Base-by-base conservation (phyloP, 2,113 vertebrate species). In the Chascanopsetta lugubris region DNA sequence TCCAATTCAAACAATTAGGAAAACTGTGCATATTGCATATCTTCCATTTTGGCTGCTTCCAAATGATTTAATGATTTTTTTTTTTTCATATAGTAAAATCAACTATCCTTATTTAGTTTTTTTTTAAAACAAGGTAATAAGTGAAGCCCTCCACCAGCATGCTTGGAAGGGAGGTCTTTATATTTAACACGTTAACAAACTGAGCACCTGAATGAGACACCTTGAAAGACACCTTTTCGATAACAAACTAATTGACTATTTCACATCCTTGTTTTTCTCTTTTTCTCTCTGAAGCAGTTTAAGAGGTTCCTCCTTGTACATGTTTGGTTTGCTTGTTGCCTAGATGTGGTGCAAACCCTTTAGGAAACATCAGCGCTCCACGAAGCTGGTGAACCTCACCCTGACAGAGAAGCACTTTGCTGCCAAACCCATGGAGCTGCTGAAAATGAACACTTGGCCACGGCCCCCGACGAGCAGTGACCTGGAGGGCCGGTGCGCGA, bases 321-420 rank as follows among this genome's bases (percentile, higher is more conserved):
- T 17, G 15, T 30, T 11, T 2, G 11, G n/a, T 30, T 38, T 3
- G 29, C 40, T 47, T 22, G 17, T 22, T 45, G 27, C 58, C 47
- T 56, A 30, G 36, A 43, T 34, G 36, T 36, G 9, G 53, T 40
- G 30, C 21, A 25, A 49, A 49, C 21, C 25, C 47, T 57, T 24
- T n/a, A n/a, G 17, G 27, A 69, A 36, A 29, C 8, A 50, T 15
- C 24, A 21, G 15, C 40, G 5, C 5, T 45, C 30, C 21, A 59
- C 64, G 42, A 1, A 22, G 25, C 3, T 0, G 25, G 10, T 42
- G 11, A 51, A 71, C 34, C 48, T 29, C 32, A 18, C 18, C 6
- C 20, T 43, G 47, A 69, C 17, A 48, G 57, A 65, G 45, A 18
- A 29, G 36, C 40, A 57, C 56, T 20, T 53, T 45, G 30, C 61